Evolutionary conservation across 2,797 vertebrate genomes (phyloP), one percentile per base, ranked within the genome.

Genomic region (Eupleurogrammus muticus): DNA sequence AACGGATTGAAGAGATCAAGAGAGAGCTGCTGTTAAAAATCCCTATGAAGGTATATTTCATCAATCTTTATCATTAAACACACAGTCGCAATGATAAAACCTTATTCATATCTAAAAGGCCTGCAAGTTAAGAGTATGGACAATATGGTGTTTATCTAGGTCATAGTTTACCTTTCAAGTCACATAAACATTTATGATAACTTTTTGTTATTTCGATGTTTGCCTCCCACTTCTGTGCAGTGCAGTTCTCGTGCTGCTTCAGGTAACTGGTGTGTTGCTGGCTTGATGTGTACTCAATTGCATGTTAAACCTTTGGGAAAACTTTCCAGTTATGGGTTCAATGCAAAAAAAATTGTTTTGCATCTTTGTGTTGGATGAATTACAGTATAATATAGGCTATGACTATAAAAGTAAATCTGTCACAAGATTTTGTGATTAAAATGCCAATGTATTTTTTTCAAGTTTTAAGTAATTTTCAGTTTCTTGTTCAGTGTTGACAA

Each of bases 1-100:
- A 16, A 49, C 92, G 93, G 77, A 94, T 96, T 7, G 92, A 96
- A 80, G 95, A 94, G 64, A 95, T 97, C 51, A 96, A 97, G 91
- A 90, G 84, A 52, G 94, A 96, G 51, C 93, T 98, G 47, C 90
- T 95, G 36, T 75, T 81, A 1, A 91, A 70, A 77, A 68, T 86
- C 14, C 81, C 86, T 0, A 13, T 81, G 0, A 75, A 56, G 91
- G 90, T 92, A 10, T 20, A 1, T 5, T 17, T 5, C 4, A 12
- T 13, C n/a, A 35, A 12, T 2, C 19, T 11, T 11, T 4, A 53
- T 21, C 7, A 19, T 14, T 38, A 16, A 3, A 58, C 32, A 17
- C 7, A n/a, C 9, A 51, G 14, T 63, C 21, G 8, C 34, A 24
- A 38, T 42, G 5, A 20, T 36, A 13, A 55, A 34, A 66, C 1